Evolutionary conservation across 2,113 vertebrate genomes (phyloP), one percentile per base, ranked within the genome.

Genomic region (Polyodon spathula): DNA sequence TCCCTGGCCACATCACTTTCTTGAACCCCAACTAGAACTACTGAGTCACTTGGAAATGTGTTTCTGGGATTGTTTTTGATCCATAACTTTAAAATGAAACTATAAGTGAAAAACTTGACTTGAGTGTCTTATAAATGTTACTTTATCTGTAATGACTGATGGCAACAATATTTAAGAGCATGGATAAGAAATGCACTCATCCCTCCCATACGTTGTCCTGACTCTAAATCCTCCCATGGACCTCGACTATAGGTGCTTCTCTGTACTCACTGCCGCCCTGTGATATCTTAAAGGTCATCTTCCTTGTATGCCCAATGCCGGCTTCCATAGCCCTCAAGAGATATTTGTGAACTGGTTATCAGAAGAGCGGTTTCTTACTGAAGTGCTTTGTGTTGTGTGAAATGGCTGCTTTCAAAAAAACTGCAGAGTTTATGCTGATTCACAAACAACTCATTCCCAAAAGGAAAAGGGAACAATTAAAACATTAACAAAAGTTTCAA

Each of bases 341-440:
- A 41, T 41, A 61, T 41, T n/a, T 40, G 17, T 8, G 56, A 72
- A 64, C 54, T 8, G 68, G 38, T 8, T 70, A 68, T 60, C 64
- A 72, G 76, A 73, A 67, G 12, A 53, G 59, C 63, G 37, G 67
- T 62, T 71, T 6, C 0, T 42, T 42, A 56, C 6, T 1, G 64
- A 8, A 57, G 44, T 40, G 54, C 14, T 48, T 46, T 10, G 1
- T 1, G 8, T 44, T 3, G 7, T 39, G 46, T 63, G 55, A 63
- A 17, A 37, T 41, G 37, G 9, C 0, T 60, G 10, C 41, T 66
- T 40, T 54, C 51, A 68, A 37, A 42, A 43, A 0, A 50, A 27
- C 27, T 53, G 58, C 54, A 71, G 6, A 44, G 56, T 73, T 70
- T 73, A 79, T 68, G 76, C 73, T 71, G 70, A 76, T 66, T 64